Conservation (phyloP, 2,797 vertebrate species). For the Falco novaeseelandiae region DNA sequence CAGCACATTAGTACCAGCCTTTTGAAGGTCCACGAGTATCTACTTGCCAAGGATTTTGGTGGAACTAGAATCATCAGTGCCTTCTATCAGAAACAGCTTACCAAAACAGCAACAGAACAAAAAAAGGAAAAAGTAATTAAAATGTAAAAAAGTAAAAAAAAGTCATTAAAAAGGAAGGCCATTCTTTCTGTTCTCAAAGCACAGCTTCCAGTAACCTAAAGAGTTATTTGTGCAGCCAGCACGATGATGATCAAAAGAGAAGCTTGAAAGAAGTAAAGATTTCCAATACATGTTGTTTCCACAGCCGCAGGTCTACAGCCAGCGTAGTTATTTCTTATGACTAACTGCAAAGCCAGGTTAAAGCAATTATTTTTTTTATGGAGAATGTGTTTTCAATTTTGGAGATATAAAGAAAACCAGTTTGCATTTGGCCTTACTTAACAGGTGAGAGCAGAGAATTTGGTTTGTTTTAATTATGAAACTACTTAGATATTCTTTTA, state of each 20-base stretch:
- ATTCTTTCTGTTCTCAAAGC: background rate
- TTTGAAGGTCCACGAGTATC: background rate
- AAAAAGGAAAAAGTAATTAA: background rate
- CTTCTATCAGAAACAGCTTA: background rate
- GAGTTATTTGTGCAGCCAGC: background rate
- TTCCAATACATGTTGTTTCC: constrained; percentile 12
- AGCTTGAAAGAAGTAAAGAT: constrained; percentile 28
- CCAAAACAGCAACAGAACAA: background rate
- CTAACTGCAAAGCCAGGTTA: background rate
- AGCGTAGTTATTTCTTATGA: background rate
- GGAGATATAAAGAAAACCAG: background rate
- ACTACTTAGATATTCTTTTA: background rate
- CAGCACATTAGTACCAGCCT: background rate
- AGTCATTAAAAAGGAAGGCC: background rate
- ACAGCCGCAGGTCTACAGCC: background rate
- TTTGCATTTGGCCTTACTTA: background rate
- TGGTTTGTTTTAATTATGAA: background rate
- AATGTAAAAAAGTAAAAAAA: too few species aligned
- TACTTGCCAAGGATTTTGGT: background rate
- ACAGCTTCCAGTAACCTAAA: background rate
- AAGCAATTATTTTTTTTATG: constrained; percentile 4
- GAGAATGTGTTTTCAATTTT: background rate
- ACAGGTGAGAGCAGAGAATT: background rate
- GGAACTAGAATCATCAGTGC: background rate
- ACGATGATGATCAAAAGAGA: background rate